Evolutionary conservation across 2,888 invertebrate species (phyloP).

Genomic region (Caenorhabditis sp.): DNA sequence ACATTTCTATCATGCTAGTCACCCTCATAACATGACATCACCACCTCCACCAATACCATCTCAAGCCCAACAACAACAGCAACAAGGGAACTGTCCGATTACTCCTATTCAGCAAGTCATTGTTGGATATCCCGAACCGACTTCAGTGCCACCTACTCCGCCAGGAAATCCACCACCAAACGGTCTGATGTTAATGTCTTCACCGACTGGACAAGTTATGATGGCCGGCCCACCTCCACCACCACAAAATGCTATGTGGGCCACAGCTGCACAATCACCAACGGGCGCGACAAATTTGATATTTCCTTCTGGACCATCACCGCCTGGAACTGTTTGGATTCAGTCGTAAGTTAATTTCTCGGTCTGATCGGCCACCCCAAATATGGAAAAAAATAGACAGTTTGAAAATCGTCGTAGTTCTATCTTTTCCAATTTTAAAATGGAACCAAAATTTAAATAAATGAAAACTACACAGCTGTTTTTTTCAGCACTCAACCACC

Average conservation of each 20-base stretch:
- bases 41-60: neutral
- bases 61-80: neutral
- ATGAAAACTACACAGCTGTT: no score
- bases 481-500: conserved; percentile 26
- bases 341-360: conserved; percentile 30
- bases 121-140: neutral
- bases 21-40: neutral
- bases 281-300: conserved; percentile 33
- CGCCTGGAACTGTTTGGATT: conserved; percentile 32
- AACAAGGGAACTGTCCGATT: neutral
- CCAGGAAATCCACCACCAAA: neutral
- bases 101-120: neutral
- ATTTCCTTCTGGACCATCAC: conserved; percentile 22
- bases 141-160: neutral
- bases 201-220: conserved; percentile 17
- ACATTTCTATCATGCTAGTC: neutral
- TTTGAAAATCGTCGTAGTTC: no score
- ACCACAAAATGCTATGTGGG: conserved; percentile 17
- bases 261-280: conserved; percentile 16
- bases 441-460: no score
- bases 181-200: conserved; percentile 3
- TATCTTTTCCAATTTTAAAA: no score
- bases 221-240: conserved; percentile 15
- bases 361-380: no score
- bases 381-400: neutral